Conservation (phyloP, 2,113 vertebrate species). For the Ranitomeya variabilis region DNA sequence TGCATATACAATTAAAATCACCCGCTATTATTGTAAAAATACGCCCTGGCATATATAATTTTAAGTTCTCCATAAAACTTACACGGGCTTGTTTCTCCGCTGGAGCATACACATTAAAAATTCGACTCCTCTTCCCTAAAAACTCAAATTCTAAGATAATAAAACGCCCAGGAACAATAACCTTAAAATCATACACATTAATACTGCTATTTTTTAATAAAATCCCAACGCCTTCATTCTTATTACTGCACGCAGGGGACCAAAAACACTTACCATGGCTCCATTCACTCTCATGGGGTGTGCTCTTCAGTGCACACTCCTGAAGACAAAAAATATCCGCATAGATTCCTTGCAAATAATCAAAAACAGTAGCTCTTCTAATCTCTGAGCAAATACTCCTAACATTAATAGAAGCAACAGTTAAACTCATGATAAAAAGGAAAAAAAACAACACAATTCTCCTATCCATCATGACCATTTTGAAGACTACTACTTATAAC, state of each 20-base stretch:
- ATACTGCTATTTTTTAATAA: background rate
- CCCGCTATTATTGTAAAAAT: background rate
- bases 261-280: background rate
- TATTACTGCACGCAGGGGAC: background rate
- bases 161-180: background rate
- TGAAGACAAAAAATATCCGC: background rate
- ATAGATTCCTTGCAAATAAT: background rate
- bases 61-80: background rate
- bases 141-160: background rate
- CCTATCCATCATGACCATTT: background rate
- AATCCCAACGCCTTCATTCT: background rate
- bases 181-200: too few relatives aligned
- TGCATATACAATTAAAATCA: background rate
- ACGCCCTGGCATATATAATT: background rate
- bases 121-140: fast-evolving
- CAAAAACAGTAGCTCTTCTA: background rate
- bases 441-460: too few relatives aligned
- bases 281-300: background rate
- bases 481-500: background rate
- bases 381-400: background rate
- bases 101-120: background rate
- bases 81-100: background rate
- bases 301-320: background rate
- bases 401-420: background rate
- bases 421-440: background rate